Base-by-base conservation (phyloP, 2,113 vertebrate species). In the Labeo catla region DNA sequence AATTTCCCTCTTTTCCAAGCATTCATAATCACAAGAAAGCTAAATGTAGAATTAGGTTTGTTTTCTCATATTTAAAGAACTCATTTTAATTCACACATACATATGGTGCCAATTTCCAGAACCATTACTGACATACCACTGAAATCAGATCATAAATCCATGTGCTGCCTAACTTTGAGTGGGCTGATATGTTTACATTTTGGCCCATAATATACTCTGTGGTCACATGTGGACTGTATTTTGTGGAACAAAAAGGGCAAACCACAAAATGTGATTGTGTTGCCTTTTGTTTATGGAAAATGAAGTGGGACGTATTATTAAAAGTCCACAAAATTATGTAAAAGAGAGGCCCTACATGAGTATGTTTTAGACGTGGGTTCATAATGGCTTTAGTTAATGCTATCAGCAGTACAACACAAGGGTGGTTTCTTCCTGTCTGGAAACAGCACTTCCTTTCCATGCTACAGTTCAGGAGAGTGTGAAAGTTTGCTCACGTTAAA, bases 371-470 rank as follows among this genome's bases (percentile, higher is more conserved):
- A 79, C 47, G 85, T 88, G 86, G 91, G 89, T 88, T 39, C 88
- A 92, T 21, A 68, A 83, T 77, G 74, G 86, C 90, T 84, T 61
- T 76, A 89, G 89, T 89, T 88, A 86, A 81, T 81, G 89, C 81
- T 87, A 52, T 45, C 82, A 82, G 90, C 23, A 57, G 19, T 28
- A 50, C 73, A 87, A 52, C 80, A 76, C 61, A 47, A 87, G 90
- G 93, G 91, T 90, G 87, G 90, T 92, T 93, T 91, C 93, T 94
- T 95, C 94, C 95, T 91, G 89, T 90, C 87, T 86, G 92, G 91
- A 92, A 91, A 84, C 73, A 73, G 81, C 59, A 92, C 91, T 93
- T 95, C 93, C 93, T 93, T 84, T 90, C 61, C 47, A 70, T 54
- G 86, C 36, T 86, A 87, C 49, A 86, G 68, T 86, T 50, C 83